phyloP scores from a whole-genome alignment of 1,140 invertebrate genomes.

The Drosophila fuyamai region DNA sequence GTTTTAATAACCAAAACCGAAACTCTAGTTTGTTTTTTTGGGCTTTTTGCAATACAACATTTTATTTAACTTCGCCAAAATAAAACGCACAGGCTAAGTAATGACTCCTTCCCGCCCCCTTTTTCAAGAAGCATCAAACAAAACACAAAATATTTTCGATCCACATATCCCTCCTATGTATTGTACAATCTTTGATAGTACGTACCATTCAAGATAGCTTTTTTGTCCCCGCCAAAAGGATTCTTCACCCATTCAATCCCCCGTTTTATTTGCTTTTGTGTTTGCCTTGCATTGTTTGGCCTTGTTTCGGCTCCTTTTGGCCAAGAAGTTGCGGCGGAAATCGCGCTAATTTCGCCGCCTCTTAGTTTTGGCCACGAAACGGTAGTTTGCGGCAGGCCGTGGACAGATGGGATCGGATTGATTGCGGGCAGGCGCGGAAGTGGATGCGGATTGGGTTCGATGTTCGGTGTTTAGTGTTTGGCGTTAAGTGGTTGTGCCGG shows the following conservation, averaged over 20 bases:
- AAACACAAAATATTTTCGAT: too few species aligned
- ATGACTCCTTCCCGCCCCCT: too few species aligned
- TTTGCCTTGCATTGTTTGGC: conserved; percentile 1
- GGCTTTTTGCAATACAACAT: too few species aligned
- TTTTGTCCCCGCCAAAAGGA: neutral
- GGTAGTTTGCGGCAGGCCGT: conserved; percentile 50
- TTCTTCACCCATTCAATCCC: neutral
- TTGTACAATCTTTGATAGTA: too few species aligned
- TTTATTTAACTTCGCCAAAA: too few species aligned
- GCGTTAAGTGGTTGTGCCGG: conserved; percentile 12
- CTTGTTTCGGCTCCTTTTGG: conserved; percentile 5
- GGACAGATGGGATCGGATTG: conserved; percentile 38
- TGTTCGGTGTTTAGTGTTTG: conserved; percentile 5
- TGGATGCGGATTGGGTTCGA: conserved; percentile 12
- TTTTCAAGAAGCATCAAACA: too few species aligned
- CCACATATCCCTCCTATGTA: too few species aligned
- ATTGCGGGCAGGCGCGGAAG: conserved; percentile 38
- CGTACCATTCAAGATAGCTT: neutral
- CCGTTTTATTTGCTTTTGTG: neutral
- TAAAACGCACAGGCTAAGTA: too few species aligned
- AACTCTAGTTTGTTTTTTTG: too few species aligned
- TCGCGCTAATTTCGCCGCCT: conserved; percentile 64
- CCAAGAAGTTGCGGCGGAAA: conserved; percentile 63
- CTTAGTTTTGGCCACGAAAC: conserved; percentile 32
- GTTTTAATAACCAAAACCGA: too few species aligned